Base-by-base conservation (phyloP, 2,888 invertebrate genomes). In the Acanthosoma haemorrhoidale region DNA sequence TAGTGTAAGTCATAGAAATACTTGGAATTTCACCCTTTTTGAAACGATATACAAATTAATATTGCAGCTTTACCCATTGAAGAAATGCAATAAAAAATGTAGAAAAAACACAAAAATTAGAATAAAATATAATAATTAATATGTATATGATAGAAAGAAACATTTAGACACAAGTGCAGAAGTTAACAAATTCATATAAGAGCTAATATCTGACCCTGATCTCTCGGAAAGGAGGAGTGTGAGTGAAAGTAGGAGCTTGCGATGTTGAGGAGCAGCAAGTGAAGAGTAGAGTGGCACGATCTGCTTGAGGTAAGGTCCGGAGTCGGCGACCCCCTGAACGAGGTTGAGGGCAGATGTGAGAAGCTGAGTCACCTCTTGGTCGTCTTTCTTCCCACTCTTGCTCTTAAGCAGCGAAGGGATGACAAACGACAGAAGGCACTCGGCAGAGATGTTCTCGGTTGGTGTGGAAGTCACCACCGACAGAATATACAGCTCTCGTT, bases 401-500 rank as follows among this genome's bases (percentile, higher is more conserved):
- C 13, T 51, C 51, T 51, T 51, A 1, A 51, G 51, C 18, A 90
- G 81, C 73, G 91, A 85, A 1, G 92, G 92, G 59, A 92, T 76
- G 4, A 91, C 79, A 4, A 93, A 80, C 70, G 84, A 83, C n/a
- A 92, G 78, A 34, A 93, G 80, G 34, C 85, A 84, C 73, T 89
- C 87, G 75, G 90, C 89, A 2, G 86, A 84, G 64, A 86, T 84
- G 69, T 75, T 68, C 18, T 73, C 73, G 1, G 85, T 84, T 0
- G 90, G 89, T 72, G 92, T 82, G 78, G 89, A 88, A 0, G 92
- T 91, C 9, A 92, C 84, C 75, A 90, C 83, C 0, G 90, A 89
- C 1, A 94, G 80, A 73, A 94, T 88, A 18, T 87, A 82, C 9
- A 92, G 80, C 77, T 92, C 91, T 36, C 86, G 83, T 77, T 85